A percentile compares a stretch with the other conserved stretches of the same genome.
Evolutionary conservation across 2,797 vertebrate genomes (phyloP).

Genomic region (Decapterus maruadsi): DNA sequence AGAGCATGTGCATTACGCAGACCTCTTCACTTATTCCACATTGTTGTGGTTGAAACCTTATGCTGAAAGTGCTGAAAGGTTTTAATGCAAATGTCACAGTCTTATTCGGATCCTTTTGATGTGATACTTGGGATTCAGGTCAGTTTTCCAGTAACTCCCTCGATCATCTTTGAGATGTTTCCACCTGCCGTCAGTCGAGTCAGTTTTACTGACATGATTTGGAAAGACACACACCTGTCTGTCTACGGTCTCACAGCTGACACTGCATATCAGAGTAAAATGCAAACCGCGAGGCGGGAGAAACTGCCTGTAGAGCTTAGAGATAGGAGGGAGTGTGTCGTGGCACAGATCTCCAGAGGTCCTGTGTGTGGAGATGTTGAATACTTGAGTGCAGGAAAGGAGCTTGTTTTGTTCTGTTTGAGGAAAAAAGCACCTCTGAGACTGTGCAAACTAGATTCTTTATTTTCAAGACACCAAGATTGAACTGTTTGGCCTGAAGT

Average conservation of each 20-base stretch:
- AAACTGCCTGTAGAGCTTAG: too few species aligned
- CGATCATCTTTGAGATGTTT: not conserved
- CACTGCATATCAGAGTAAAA: too few species aligned
- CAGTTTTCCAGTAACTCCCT: not conserved
- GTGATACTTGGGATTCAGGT: too few species aligned
- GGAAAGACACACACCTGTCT: not conserved
- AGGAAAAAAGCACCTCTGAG: too few species aligned
- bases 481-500: not conserved
- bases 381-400: too few species aligned
- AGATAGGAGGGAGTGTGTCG: too few species aligned
- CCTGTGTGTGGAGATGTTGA: not conserved
- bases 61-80: not conserved
- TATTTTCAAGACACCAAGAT: too few species aligned
- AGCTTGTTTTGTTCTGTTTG: too few species aligned
- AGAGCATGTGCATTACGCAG: not conserved
- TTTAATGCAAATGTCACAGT: not conserved
- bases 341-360: not conserved
- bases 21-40: not conserved
- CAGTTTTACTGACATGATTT: not conserved
- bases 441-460: too few species aligned
- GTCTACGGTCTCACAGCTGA: not conserved
- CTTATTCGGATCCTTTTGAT: too few species aligned
- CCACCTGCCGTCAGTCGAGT: not conserved
- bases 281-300: too few species aligned
- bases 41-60: not conserved